These are phyloP conservation scores for Poeciliopsis prolifica DNA, from an alignment of 2,113 vertebrate species.

Conservation along the genomic window DNA sequence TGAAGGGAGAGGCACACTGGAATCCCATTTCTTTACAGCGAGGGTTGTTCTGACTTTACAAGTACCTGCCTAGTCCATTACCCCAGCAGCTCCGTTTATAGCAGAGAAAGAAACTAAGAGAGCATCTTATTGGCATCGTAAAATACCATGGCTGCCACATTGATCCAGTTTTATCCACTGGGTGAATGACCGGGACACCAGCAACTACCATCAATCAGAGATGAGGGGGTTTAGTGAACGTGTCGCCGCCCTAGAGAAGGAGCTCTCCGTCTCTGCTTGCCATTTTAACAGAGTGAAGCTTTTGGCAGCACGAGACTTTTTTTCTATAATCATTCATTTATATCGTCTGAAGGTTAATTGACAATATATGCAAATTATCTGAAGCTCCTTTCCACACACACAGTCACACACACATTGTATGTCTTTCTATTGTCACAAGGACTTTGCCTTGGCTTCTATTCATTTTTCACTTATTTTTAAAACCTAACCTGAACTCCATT, in stretches of 20 bases:
- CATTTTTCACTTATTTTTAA: too few species aligned
- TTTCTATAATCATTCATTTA: conserved; percentile 29
- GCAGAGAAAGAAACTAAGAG: conserved; percentile 21
- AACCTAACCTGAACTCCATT: too few species aligned
- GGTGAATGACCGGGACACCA: conserved; percentile 42
- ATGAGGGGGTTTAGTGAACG: conserved; percentile 15
- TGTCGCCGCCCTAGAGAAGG: conserved; percentile 16
- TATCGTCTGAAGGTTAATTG: conserved; percentile 21
- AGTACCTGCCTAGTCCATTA: conserved; percentile 57
- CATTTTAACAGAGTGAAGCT: conserved; percentile 37
- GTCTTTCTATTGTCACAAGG: too few species aligned
- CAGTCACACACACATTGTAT: neutral
- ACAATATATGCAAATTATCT: conserved; percentile 27
- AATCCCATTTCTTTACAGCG: conserved; percentile 32
- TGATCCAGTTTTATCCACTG: conserved; percentile 65
- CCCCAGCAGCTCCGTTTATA: conserved; percentile 33
- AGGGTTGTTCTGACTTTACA: conserved; percentile 45
- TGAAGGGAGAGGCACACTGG: conserved; percentile 24
- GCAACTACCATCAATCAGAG: conserved; percentile 46
- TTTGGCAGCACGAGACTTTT: conserved; percentile 29
- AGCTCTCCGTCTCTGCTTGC: conserved; percentile 32
- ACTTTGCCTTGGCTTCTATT: too few species aligned
- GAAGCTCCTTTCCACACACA: neutral
- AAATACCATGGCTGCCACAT: conserved; percentile 68
- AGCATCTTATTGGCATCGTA: conserved; percentile 65